phyloP scores from a whole-genome alignment of 2,888 invertebrate species.

The Dasysyrphus tricinctus region DNA sequence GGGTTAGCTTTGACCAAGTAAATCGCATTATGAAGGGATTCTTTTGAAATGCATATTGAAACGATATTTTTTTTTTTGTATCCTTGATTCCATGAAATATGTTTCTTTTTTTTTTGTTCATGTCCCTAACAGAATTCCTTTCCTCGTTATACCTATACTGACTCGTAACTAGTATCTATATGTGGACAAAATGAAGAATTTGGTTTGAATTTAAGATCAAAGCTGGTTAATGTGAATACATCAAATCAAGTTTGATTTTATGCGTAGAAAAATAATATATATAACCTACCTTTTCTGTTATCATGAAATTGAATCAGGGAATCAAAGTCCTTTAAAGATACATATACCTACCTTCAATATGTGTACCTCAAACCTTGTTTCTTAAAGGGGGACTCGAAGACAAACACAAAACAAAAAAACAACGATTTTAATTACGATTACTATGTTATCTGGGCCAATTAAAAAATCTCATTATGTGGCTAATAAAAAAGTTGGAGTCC shows the following conservation, averaged over 20 bases:
- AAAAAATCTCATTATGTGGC: slow-evolving; percentile 57
- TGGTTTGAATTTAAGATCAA: slow-evolving; percentile 49
- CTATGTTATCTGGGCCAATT: slow-evolving; percentile 38
- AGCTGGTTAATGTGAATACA: slow-evolving; percentile 23
- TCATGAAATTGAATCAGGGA: slow-evolving; percentile 37
- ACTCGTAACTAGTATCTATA: slow-evolving; percentile 16
- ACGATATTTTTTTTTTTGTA: slow-evolving; percentile 34
- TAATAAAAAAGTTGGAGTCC: slow-evolving; percentile 38
- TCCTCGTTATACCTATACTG: background rate
- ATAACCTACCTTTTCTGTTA: background rate
- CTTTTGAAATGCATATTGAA: slow-evolving; percentile 69
- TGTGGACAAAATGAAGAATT: slow-evolving; percentile 42
- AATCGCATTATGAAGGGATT: slow-evolving; percentile 68
- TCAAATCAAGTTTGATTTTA: slow-evolving; percentile 48
- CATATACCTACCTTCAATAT: background rate
- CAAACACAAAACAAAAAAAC: background rate
- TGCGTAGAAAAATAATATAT: slow-evolving; percentile 1
- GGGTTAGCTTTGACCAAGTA: slow-evolving; percentile 68
- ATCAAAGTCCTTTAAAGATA: slow-evolving; percentile 5
- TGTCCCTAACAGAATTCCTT: slow-evolving; percentile 35
- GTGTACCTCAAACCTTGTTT: background rate
- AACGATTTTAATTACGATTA: slow-evolving; percentile 41
- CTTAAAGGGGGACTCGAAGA: background rate
- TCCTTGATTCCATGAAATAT: slow-evolving; percentile 39
- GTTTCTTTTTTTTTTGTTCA: background rate